Evolutionary conservation across 2,888 invertebrate genomes (phyloP).

Genomic region (Erebia ligea): DNA sequence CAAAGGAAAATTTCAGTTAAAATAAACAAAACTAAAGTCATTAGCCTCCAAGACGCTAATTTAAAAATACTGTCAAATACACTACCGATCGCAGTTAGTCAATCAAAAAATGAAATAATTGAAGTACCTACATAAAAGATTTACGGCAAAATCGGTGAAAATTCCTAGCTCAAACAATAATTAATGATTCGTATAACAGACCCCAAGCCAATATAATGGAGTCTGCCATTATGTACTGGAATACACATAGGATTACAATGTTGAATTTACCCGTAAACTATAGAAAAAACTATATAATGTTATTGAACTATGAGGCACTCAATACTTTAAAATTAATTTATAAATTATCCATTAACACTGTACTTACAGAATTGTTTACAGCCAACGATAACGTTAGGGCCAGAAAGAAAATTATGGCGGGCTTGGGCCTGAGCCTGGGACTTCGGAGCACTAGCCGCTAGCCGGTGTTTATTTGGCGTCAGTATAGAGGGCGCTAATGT

Average conservation of each 20-base stretch:
- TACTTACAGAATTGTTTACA: conserved; percentile 78
- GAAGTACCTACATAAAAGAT: background rate
- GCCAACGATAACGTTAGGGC: conserved; percentile 64
- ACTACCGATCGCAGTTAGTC: conserved; percentile 16
- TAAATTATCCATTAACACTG: conserved; percentile 39
- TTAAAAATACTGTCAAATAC: conserved; percentile 32
- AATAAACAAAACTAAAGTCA: conserved; percentile 56
- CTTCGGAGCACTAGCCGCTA: conserved; percentile 47
- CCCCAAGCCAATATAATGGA: conserved; percentile 68
- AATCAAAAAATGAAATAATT: background rate
- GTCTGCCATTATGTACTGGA: conserved; percentile 59
- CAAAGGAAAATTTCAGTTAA: conserved; percentile 39
- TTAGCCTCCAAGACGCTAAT: conserved; percentile 56
- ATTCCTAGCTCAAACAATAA: conserved; percentile 19
- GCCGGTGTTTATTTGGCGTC: conserved; percentile 69
- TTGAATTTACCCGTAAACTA: conserved; percentile 16
- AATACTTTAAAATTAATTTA: conserved; percentile 10
- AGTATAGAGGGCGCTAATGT: conserved; percentile 72
- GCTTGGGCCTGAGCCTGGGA: conserved; percentile 52
- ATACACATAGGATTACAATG: conserved; percentile 30
- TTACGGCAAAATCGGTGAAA: background rate
- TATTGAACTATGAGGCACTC: conserved; percentile 35
- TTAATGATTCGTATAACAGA: conserved; percentile 28
- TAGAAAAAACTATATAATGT: conserved; percentile 15
- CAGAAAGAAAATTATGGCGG: conserved; percentile 75